These are phyloP conservation scores for Listronotus oregonensis DNA, from an alignment of 1,140 invertebrate genomes.

Conservation along the genomic window DNA sequence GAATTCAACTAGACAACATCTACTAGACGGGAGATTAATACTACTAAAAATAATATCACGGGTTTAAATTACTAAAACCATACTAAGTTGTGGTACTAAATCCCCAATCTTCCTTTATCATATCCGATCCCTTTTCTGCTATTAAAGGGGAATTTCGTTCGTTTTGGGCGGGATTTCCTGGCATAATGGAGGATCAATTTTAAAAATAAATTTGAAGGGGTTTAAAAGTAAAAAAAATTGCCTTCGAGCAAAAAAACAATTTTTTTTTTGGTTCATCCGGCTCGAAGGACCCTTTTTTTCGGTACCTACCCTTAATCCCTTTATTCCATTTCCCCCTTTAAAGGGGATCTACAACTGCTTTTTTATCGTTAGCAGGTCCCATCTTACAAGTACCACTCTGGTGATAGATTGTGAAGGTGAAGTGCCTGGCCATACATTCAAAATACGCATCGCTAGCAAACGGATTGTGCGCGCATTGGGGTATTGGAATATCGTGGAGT, in stretches of 20 bases:
- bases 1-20: too few species aligned
- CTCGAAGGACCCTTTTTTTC: too few species aligned
- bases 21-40: too few species aligned
- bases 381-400: constrained; percentile 84
- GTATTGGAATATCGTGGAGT: constrained; percentile 68
- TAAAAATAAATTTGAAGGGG: too few species aligned
- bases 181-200: constrained; percentile 70
- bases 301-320: constrained; percentile 67
- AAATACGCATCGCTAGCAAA: constrained; percentile 81
- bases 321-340: constrained; percentile 71
- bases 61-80: not conserved
- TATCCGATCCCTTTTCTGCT: constrained; percentile 71
- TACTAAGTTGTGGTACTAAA: constrained; percentile 19
- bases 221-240: too few species aligned
- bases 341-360: constrained; percentile 73
- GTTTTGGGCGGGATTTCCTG: constrained; percentile 67
- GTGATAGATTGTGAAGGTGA: constrained; percentile 78
- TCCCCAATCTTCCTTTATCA: constrained; percentile 55
- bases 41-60: constrained; percentile 21
- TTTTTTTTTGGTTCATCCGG: too few species aligned
- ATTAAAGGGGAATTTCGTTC: constrained; percentile 72
- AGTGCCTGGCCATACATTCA: constrained; percentile 69
- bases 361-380: constrained; percentile 71
- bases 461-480: constrained; percentile 72
- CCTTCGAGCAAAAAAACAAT: too few species aligned